Conservation (phyloP, 2,888 invertebrate genomes). For the Hirudinaria manillensis region DNA sequence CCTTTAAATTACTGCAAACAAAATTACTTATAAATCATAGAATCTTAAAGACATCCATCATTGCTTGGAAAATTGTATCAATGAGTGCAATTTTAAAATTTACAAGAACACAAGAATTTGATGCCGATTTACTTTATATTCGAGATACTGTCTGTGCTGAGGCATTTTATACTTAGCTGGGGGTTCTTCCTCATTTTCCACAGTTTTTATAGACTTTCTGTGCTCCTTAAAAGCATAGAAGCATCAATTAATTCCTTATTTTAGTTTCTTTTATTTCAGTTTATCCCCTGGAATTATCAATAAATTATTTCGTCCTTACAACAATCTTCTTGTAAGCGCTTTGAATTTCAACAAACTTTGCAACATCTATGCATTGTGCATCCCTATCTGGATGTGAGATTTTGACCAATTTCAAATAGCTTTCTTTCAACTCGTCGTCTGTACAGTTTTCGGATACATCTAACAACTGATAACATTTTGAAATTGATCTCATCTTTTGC, state of each 20-base stretch:
- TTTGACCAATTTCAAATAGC: slow-evolving; percentile 72
- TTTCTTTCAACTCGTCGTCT: slow-evolving; percentile 66
- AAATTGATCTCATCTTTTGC: neutral
- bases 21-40: too few relatives aligned
- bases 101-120: neutral
- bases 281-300: neutral
- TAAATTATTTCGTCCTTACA: slow-evolving; percentile 54
- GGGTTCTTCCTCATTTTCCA: slow-evolving; percentile 53
- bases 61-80: too few relatives aligned
- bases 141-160: slow-evolving; percentile 78
- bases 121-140: slow-evolving; percentile 58
- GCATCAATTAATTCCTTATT: too few relatives aligned
- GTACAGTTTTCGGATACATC: slow-evolving; percentile 66
- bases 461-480: slow-evolving; percentile 54
- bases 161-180: slow-evolving; percentile 71
- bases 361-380: slow-evolving; percentile 63
- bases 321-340: slow-evolving; percentile 69
- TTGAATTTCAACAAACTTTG: slow-evolving; percentile 67
- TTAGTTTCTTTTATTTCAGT: neutral
- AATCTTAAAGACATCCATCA: too few relatives aligned
- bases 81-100: too few relatives aligned
- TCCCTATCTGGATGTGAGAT: slow-evolving; percentile 79
- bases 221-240: slow-evolving; percentile 23
- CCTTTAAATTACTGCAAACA: too few relatives aligned
- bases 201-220: slow-evolving; percentile 11